Evolutionary conservation across 2,888 invertebrate genomes (phyloP).

Genomic region (Andrena haemorrhoa): DNA sequence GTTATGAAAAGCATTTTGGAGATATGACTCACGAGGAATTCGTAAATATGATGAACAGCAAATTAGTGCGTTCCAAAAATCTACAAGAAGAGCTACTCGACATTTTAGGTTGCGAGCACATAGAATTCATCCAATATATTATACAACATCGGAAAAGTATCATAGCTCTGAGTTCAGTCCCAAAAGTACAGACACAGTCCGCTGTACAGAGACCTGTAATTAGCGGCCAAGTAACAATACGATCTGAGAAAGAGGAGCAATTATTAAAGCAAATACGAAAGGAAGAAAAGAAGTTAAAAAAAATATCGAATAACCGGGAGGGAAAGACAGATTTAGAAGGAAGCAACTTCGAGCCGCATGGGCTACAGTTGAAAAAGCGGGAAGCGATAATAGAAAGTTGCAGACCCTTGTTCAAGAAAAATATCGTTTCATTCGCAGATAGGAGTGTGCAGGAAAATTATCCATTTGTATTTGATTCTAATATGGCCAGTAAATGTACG

Average conservation of each 20-base stretch:
- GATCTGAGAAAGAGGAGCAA: conserved; percentile 93
- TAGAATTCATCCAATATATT: conserved; percentile 80
- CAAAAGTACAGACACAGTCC: conserved; percentile 65
- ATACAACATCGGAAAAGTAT: conserved; percentile 78
- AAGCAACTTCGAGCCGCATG: conserved; percentile 86
- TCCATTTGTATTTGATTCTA: conserved; percentile 95
- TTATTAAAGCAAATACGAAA: conserved; percentile 91
- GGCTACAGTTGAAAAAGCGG: conserved; percentile 86
- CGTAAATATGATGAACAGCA: conserved; percentile 86
- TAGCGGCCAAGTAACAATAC: conserved; percentile 92
- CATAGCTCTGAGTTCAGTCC: conserved; percentile 60
- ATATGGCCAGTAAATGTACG: conserved; percentile 89
- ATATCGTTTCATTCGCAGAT: conserved; percentile 77
- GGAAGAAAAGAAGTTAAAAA: conserved; percentile 92
- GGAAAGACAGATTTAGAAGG: conserved; percentile 82
- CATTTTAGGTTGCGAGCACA: conserved; percentile 92
- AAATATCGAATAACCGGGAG: conserved; percentile 84
- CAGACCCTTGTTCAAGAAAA: conserved; percentile 85
- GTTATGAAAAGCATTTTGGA: conserved; percentile 84
- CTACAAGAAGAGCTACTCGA: conserved; percentile 95
- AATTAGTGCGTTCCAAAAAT: conserved; percentile 87
- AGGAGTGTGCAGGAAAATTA: conserved; percentile 86
- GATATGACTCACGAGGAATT: conserved; percentile 88
- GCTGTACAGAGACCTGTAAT: conserved; percentile 85
- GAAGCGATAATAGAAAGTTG: conserved; percentile 84